Percentiles rank a stretch among this genome's conserved stretches.
These are phyloP conservation scores for Amphiprion ocellaris DNA, from an alignment of 2,113 vertebrate species.

Conservation along the genomic window DNA sequence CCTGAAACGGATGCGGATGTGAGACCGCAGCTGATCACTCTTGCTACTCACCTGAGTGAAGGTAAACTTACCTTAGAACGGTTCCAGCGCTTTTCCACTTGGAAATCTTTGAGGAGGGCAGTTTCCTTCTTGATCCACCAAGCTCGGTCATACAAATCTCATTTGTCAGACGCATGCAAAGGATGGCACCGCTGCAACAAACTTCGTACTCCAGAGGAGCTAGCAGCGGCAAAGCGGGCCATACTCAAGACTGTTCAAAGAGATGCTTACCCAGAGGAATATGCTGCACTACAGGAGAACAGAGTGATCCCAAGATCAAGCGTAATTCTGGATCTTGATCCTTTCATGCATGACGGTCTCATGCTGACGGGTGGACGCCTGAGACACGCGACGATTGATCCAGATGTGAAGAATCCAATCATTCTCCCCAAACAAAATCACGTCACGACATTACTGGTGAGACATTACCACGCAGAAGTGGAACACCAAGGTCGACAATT, in stretches of 20 bases:
- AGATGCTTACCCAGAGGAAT: too few relatives aligned
- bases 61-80: too few relatives aligned
- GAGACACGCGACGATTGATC: neutral
- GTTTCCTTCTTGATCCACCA: neutral
- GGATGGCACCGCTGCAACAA: neutral
- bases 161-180: neutral
- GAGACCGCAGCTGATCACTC: neutral
- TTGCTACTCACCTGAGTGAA: too few relatives aligned
- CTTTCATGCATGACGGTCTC: neutral
- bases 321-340: neutral
- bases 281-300: too few relatives aligned
- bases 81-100: too few relatives aligned
- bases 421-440: neutral
- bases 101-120: too few relatives aligned
- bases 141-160: neutral
- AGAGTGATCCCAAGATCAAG: neutral
- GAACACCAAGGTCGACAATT: neutral
- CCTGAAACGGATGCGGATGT: slow-evolving; percentile 16
- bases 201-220: neutral
- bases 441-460: too few relatives aligned
- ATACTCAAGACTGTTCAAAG: neutral
- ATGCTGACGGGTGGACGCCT: neutral
- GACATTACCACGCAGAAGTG: neutral
- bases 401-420: neutral
- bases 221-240: neutral